Base-by-base conservation (phyloP, 2,113 vertebrate species). In the Cinclus cinclus region DNA sequence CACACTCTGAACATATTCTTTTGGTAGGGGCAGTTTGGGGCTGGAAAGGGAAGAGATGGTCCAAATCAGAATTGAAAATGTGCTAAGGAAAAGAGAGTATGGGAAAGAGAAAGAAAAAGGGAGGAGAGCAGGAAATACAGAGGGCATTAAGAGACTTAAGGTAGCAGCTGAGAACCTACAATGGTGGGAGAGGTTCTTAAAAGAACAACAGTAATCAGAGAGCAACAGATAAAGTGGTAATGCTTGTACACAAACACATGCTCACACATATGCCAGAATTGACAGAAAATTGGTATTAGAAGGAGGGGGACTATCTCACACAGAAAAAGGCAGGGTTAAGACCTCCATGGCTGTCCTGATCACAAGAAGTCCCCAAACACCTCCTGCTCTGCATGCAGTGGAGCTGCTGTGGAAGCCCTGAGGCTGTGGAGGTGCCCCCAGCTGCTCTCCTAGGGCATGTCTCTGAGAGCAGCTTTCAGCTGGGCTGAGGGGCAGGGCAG, bases 401-500 rank as follows among this genome's bases (percentile, higher is more conserved):
- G 55, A 67, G 24, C 35, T 83, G 56, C n/a, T 21, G 10, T 50
- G 69, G 30, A 27, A 70, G 13, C 13, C 7, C 47, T 28, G 56
- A n/a, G 35, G 52, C 47, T 63, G 39, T 53, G 44, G 69, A 69
- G 41, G 7, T 88, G 49, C 39, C 53, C 41, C 5, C 15, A 64
- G 27, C 27, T 3, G 3, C 73, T 55, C 11, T 63, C 33, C 19
- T 6, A 6, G 50, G 62, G 22, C 39, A 37, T 10, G 5, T 52
- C 16, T 59, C 55, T 7, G 3, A 8, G 33, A 49, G 17, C 55
- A 59, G 41, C 35, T 64, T n/a, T 64, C 41, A 53, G 30, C 15
- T 0, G 2, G 22, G 30, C 6, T 37, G 35, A 37, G 8, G 35
- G 11, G 35, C 30, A 31, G 80, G 64, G 30, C 0, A 4, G 15